Percentiles rank a stretch among this genome's conserved stretches.
Conservation (phyloP, 2,888 invertebrate genomes). For the Rhagophthalmus giganteus region DNA sequence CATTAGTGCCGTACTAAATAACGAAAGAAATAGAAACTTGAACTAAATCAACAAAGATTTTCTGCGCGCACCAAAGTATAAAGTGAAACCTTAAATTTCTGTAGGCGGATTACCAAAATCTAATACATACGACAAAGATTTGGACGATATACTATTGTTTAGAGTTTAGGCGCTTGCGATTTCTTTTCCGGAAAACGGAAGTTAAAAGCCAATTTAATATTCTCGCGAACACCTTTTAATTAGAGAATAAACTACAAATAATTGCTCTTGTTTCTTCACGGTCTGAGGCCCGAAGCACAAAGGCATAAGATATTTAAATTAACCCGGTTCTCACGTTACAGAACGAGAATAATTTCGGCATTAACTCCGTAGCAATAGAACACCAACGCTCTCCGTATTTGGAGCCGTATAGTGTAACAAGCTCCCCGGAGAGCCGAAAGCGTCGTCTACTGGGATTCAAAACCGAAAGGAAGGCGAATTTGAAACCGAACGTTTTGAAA, state of each 20-base stretch:
- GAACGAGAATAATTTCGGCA: slow-evolving; percentile 15
- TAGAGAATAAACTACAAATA: background rate
- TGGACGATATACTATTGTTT: too few species aligned
- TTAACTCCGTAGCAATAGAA: slow-evolving; percentile 18
- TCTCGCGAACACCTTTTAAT: background rate
- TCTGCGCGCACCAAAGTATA: too few species aligned
- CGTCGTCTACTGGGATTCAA: slow-evolving; percentile 20
- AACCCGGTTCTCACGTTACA: slow-evolving; percentile 11
- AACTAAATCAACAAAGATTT: too few species aligned
- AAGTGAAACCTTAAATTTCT: too few species aligned
- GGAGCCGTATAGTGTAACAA: slow-evolving; percentile 27
- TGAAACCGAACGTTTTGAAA: slow-evolving; percentile 20
- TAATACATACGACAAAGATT: too few species aligned
- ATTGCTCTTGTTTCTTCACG: slow-evolving; percentile 1
- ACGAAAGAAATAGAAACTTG: too few species aligned
- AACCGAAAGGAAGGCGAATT: slow-evolving; percentile 18
- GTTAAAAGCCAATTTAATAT: too few species aligned
- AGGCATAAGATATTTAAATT: slow-evolving; percentile 4
- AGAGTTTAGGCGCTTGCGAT: too few species aligned
- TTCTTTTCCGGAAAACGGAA: too few species aligned
- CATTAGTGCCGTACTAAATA: too few species aligned
- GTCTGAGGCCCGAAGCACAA: background rate
- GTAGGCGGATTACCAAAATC: too few species aligned
- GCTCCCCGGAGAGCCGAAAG: slow-evolving; percentile 22
- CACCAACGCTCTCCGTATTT: slow-evolving; percentile 19